Percentiles rank a stretch among this genome's conserved stretches.
These are phyloP conservation scores for Nothobranchius furzeri DNA, from an alignment of 2,113 vertebrate genomes.

Conservation along the genomic window DNA sequence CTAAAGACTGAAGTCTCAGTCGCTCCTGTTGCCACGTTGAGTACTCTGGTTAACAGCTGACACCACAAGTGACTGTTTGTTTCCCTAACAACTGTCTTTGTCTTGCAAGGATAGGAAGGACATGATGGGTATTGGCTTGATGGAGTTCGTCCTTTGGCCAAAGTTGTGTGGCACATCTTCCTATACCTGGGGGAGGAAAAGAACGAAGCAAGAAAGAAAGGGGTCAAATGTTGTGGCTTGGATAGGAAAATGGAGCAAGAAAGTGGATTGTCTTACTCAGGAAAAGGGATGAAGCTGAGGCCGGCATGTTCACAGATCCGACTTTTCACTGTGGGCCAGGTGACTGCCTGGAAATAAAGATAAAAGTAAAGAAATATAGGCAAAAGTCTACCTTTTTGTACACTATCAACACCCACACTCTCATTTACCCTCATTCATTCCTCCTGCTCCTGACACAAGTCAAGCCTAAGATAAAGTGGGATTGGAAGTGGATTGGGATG, in stretches of 20 bases:
- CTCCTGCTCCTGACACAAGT: constrained; percentile 47
- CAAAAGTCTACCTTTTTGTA: constrained; percentile 40
- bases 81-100: constrained; percentile 58
- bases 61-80: constrained; percentile 38
- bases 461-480: constrained; percentile 16
- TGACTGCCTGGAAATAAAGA: constrained; percentile 40
- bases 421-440: constrained; percentile 39
- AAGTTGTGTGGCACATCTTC: constrained; percentile 38
- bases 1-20: constrained; percentile 24
- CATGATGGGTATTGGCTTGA: constrained; percentile 67
- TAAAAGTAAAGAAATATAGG: constrained; percentile 33
- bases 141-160: constrained; percentile 49
- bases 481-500: constrained; percentile 26
- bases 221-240: constrained; percentile 33
- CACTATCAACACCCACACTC: constrained; percentile 32
- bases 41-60: constrained; percentile 42
- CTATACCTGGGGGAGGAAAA: constrained; percentile 30
- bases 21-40: constrained; percentile 41
- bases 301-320: constrained; percentile 44
- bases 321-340: constrained; percentile 49
- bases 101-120: constrained; percentile 41
- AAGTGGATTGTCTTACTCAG: constrained; percentile 45
- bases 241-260: constrained; percentile 33
- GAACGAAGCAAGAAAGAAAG: constrained; percentile 14
- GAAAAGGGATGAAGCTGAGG: constrained; percentile 58